Percentiles rank a stretch among this genome's conserved stretches.
phyloP scores from a whole-genome alignment of 2,888 invertebrate species.

The Scaptomyza polygonia region DNA sequence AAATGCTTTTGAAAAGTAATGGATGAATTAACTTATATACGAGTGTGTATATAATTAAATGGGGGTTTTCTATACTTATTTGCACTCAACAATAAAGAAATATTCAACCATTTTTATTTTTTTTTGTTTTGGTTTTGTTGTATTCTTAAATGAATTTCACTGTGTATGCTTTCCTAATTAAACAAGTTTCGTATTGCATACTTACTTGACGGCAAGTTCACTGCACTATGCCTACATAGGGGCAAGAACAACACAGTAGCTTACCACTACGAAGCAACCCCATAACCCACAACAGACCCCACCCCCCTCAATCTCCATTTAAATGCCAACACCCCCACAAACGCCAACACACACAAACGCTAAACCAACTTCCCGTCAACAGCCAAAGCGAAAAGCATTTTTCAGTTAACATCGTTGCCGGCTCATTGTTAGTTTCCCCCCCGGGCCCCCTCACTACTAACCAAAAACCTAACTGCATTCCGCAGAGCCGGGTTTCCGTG shows the following conservation, averaged over 20 bases:
- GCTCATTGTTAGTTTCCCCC: constrained; percentile 61
- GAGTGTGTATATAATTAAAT: constrained; percentile 10
- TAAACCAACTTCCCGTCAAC: constrained; percentile 44
- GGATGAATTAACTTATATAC: constrained; percentile 2
- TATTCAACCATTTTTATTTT: constrained; percentile 21
- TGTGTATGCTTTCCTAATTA: constrained; percentile 57
- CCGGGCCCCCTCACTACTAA: background rate
- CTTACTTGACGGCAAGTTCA: constrained; percentile 62
- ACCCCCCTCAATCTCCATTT: background rate
- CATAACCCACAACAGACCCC: constrained; percentile 1
- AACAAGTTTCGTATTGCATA: constrained; percentile 57
- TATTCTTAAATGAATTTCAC: constrained; percentile 37
- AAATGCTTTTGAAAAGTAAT: constrained; percentile 10
- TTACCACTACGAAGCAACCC: constrained; percentile 27
- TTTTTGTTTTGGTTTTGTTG: constrained; percentile 1
- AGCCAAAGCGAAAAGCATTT: constrained; percentile 66
- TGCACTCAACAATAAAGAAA: constrained; percentile 38
- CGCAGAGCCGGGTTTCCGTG: constrained; percentile 6
- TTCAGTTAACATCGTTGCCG: constrained; percentile 73
- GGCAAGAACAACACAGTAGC: constrained; percentile 6
- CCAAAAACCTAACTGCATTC: constrained; percentile 4
- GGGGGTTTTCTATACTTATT: constrained; percentile 23
- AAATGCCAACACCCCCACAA: constrained; percentile 26
- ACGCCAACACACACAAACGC: constrained; percentile 48
- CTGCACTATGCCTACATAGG: constrained; percentile 54